Evolutionary conservation across 2,888 invertebrate genomes (phyloP), one percentile per base, ranked within the genome.

Genomic region (Lepidocyrtoides sp.): DNA sequence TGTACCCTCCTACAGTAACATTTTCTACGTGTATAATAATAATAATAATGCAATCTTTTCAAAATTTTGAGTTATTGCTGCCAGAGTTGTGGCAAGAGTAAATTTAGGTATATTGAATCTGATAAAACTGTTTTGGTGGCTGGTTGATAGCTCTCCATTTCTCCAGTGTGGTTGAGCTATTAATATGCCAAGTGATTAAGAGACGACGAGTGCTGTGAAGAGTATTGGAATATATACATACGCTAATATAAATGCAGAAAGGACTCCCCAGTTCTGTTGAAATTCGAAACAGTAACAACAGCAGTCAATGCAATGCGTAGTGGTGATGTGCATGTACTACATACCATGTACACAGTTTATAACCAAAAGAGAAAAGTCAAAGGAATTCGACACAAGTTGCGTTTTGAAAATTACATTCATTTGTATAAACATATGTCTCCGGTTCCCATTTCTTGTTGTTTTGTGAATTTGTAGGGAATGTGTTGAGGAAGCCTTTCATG

Each of bases 311-410:
- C n/a, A n/a, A n/a, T n/a, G n/a, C n/a, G n/a, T n/a, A n/a, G n/a
- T n/a, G n/a, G 48, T 72, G 72, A n/a, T 32, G n/a, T 36, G 66
- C 1, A 32, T 32, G n/a, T 44, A 44, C n/a, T n/a, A n/a, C n/a
- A n/a, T n/a, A n/a, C n/a, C n/a, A n/a, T n/a, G n/a, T n/a, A n/a
- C 44, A 72, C 20, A 44, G 72, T 44, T 72, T 44, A 72, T 4
- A 72, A 63, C 12, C 1, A 17, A 69, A n/a, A 66, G 20, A 14
- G 26, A 51, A 32, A 75, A 81, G 81, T 36, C 81, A 57, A 26
- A 20, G 60, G 66, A 85, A 75, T 85, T 75, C 60, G 85, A 85
- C 75, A 85, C 85, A 85, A 85, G 85, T 85, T 75, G 75, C 75
- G 85, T 85, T 85, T 85, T 75, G 32, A 75, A 75, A 75, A 85